Conservation (phyloP, 2,888 invertebrate genomes). For the Temnothorax unifasciatus region DNA sequence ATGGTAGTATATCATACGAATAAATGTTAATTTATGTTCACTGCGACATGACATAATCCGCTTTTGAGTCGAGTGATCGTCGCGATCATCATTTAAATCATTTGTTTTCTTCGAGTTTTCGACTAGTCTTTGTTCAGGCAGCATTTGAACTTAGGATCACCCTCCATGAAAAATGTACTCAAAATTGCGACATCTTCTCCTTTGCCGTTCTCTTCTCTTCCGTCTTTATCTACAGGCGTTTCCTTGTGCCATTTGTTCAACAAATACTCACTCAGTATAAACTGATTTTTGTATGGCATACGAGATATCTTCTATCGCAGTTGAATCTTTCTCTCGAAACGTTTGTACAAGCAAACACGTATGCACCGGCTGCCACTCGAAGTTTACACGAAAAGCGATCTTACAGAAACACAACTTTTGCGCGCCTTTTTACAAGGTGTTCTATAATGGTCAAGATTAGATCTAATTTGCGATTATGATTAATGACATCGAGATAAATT, state of each 20-base stretch:
- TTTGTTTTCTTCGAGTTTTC: conserved; percentile 92
- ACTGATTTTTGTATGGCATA: conserved; percentile 85
- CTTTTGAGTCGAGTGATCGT: neutral
- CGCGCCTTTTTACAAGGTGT: neutral
- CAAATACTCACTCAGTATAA: conserved; percentile 92
- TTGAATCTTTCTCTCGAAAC: conserved; percentile 50
- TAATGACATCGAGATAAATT: neutral
- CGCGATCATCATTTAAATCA: conserved; percentile 89
- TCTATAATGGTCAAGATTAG: neutral
- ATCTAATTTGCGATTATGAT: neutral
- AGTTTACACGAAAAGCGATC: conserved; percentile 3
- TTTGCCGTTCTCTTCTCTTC: conserved; percentile 94
- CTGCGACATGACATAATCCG: neutral
- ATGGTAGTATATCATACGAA: neutral
- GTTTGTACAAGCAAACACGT: neutral
- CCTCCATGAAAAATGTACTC: conserved; percentile 94
- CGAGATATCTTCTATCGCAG: conserved; percentile 87
- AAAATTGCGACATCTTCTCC: conserved; percentile 94
- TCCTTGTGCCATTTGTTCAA: conserved; percentile 87
- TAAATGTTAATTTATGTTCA: neutral
- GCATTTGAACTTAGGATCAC: conserved; percentile 92
- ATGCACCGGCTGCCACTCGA: conserved; percentile 22
- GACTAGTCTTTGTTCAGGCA: conserved; percentile 90
- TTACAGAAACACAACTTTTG: neutral
- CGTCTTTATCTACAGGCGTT: conserved; percentile 90